Evolutionary conservation across 2,888 invertebrate species (phyloP).

Genomic region (Leptinotarsa rubiginosa): DNA sequence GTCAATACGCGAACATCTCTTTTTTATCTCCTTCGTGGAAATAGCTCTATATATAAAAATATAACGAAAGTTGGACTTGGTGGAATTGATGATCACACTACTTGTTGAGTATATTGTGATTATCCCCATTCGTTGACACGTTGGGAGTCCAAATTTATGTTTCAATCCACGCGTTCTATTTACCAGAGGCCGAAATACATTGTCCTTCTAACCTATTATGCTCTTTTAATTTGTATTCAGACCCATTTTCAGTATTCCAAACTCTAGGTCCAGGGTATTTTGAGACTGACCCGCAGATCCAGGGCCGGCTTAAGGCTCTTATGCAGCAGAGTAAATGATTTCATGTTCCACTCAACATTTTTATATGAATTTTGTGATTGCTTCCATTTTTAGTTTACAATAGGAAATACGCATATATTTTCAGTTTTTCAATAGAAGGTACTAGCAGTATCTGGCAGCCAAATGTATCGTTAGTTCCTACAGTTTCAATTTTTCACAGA

Average conservation of each 20-base stretch:
- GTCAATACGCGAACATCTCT: no score
- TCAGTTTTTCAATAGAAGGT: no score
- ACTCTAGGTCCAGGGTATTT: neutral
- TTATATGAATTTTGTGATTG: no score
- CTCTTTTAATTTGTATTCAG: neutral
- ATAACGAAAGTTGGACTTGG: no score
- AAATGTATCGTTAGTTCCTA: no score
- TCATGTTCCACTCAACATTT: neutral
- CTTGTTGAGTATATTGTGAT: slow-evolving; percentile 5
- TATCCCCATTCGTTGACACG: neutral
- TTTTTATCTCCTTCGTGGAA: no score
- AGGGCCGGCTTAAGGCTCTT: neutral
- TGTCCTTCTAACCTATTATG: neutral
- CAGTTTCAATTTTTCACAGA: no score
- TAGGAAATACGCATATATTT: neutral
- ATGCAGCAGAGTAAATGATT: neutral
- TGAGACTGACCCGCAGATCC: neutral
- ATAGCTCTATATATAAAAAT: neutral
- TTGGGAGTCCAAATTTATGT: neutral
- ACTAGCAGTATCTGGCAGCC: no score
- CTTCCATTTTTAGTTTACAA: neutral
- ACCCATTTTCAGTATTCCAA: neutral
- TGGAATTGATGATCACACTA: neutral
- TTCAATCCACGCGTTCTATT: neutral
- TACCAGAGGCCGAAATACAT: neutral